Conservation (phyloP, 2,888 invertebrate genomes). For the Euzophera pinguis region DNA sequence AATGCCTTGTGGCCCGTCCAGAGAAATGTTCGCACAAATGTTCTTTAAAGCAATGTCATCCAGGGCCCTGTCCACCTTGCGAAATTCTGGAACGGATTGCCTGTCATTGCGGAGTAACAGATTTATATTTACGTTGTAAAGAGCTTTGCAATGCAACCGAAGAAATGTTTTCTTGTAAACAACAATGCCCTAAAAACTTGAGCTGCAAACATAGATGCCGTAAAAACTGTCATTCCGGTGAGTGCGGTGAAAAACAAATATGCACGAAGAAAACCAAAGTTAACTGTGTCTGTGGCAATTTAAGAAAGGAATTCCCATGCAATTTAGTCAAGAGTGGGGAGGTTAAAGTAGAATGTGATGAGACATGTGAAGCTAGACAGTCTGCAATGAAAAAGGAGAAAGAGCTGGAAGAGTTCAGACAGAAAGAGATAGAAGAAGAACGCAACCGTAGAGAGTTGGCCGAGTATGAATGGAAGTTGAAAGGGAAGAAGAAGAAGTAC, state of each 20-base stretch:
- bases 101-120: conserved; percentile 91
- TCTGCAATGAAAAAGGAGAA: conserved; percentile 73
- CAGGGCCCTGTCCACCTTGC: conserved; percentile 88
- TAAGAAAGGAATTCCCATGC: conserved; percentile 87
- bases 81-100: conserved; percentile 82
- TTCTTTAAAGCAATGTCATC: conserved; percentile 83
- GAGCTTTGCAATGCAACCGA: conserved; percentile 80
- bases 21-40: conserved; percentile 88
- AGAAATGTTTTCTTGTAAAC: conserved; percentile 84
- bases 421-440: conserved; percentile 81
- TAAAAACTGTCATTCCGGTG: conserved; percentile 85
- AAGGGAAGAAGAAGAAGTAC: conserved; percentile 81
- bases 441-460: conserved; percentile 86
- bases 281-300: conserved; percentile 87
- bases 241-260: conserved; percentile 82
- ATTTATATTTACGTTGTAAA: conserved; percentile 86
- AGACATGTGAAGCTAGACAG: conserved; percentile 80
- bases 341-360: conserved; percentile 81
- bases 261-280: conserved; percentile 91
- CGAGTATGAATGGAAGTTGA: conserved; percentile 88
- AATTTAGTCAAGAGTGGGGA: conserved; percentile 72
- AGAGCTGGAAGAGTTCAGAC: conserved; percentile 76
- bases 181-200: conserved; percentile 93
- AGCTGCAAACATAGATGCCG: conserved; percentile 92
- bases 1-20: conserved; percentile 83